Conservation (phyloP, 2,888 invertebrate species). For the Chymomyza procnemis region DNA sequence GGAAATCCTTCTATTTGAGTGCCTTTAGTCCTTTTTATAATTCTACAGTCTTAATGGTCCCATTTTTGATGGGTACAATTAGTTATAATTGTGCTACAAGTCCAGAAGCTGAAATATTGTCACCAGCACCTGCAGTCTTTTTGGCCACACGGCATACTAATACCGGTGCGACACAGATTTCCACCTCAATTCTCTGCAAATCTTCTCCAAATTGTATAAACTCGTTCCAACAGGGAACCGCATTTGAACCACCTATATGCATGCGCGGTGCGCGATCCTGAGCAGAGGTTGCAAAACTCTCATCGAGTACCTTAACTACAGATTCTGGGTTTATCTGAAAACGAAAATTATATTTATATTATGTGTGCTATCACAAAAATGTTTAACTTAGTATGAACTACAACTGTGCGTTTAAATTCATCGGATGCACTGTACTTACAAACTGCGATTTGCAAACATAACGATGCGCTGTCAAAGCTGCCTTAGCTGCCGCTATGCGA, state of each 20-base stretch:
- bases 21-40: slow-evolving; percentile 52
- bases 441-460: slow-evolving; percentile 87
- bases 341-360: background rate
- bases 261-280: slow-evolving; percentile 80
- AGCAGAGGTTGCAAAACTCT: slow-evolving; percentile 88
- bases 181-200: slow-evolving; percentile 67
- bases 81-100: slow-evolving; percentile 83
- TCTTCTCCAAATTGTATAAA: slow-evolving; percentile 71
- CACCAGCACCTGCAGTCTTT: slow-evolving; percentile 91
- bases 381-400: too few species aligned
- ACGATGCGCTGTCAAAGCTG: slow-evolving; percentile 88
- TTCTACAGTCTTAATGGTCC: slow-evolving; percentile 52
- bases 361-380: background rate
- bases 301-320: slow-evolving; percentile 85
- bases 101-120: slow-evolving; percentile 94
- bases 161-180: slow-evolving; percentile 90
- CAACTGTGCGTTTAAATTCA: too few species aligned
- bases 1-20: background rate
- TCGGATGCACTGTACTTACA: too few species aligned
- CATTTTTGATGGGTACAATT: slow-evolving; percentile 21
- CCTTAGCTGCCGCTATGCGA: slow-evolving; percentile 89
- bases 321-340: slow-evolving; percentile 77
- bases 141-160: slow-evolving; percentile 89
- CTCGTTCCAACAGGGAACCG: slow-evolving; percentile 91
- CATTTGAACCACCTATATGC: slow-evolving; percentile 83